Evolutionary conservation across 2,888 invertebrate genomes (phyloP), one percentile per base, ranked within the genome.

Genomic region (Athalia cordata): DNA sequence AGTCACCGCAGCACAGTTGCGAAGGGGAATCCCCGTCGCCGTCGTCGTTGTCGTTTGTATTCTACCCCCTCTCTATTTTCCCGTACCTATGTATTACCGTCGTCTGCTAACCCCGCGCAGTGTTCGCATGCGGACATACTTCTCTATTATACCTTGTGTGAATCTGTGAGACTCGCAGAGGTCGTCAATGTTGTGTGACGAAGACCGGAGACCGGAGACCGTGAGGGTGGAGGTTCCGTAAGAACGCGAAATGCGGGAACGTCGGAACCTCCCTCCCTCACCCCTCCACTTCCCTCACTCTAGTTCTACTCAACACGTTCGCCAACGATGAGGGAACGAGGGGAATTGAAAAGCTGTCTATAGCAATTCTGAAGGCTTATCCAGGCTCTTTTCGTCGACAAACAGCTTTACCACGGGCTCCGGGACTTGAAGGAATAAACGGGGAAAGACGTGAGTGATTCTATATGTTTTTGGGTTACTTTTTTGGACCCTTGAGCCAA

Each of bases 311-410:
- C 88, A 85, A 87, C 87, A 86, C 87, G 86, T 87, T 88, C 86
- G 87, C 87, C 86, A 86, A 87, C 87, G 85, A 88, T 88, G 88
- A 87, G 89, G 88, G 89, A 86, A 87, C 87, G 85, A 88, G 88
- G 88, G 88, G 89, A 88, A 89, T 89, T 89, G 89, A 89, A 89
- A 88, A 86, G 87, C 89, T 86, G 87, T 86, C 87, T 86, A 72
- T 72, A 87, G 87, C 88, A 88, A 89, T 89, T 87, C 88, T 83
- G 83, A 85, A 82, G 85, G 89, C 87, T 89, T 89, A 89, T 89
- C 87, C 85, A 79, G 80, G 81, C 78, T 84, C 81, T 80, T 80
- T 70, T 75, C 29, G 29, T 29, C 80, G 62, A 50, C 75, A 64
- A 75, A 50, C 50, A 15, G 43, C 15, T 29, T 49, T 49, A 29